phyloP scores from a whole-genome alignment of 2,113 vertebrate species.

The Prolemur simus region DNA sequence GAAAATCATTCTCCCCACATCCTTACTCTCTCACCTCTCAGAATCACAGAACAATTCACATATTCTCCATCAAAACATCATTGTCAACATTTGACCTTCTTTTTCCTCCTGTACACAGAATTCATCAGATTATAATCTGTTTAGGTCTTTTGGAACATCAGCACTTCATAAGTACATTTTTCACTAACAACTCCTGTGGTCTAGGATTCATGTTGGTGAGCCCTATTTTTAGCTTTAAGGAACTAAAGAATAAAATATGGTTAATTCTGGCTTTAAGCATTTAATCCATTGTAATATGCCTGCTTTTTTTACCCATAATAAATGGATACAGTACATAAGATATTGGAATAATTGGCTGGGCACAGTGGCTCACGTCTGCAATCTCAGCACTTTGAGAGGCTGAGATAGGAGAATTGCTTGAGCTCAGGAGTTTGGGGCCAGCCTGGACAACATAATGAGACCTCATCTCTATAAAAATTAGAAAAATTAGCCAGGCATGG shows the following conservation, averaged over 20 bases:
- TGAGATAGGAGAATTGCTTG: too few relatives aligned
- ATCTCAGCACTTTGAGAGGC: too few relatives aligned
- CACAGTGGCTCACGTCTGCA: too few relatives aligned
- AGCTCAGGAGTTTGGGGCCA: too few relatives aligned
- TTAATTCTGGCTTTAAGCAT: not conserved
- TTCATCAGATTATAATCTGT: not conserved
- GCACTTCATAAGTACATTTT: not conserved
- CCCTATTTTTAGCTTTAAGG: not conserved
- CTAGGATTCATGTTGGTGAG: not conserved
- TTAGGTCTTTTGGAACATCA: not conserved
- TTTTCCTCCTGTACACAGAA: not conserved
- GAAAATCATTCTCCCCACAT: not conserved
- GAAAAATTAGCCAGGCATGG: too few relatives aligned
- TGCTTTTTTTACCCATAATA: not conserved
- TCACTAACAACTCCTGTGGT: not conserved
- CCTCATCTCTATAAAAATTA: too few relatives aligned
- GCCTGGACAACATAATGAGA: too few relatives aligned
- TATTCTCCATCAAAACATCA: not conserved
- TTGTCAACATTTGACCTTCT: not conserved
- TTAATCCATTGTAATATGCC: not conserved
- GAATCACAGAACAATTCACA: not conserved
- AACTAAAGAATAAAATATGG: not conserved
- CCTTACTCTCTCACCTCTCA: not conserved
- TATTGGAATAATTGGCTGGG: not conserved
- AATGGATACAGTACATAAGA: not conserved